Evolutionary conservation across 2,113 vertebrate species (phyloP), one percentile per base, ranked within the genome.

Genomic region (Carettochelys insculpta): DNA sequence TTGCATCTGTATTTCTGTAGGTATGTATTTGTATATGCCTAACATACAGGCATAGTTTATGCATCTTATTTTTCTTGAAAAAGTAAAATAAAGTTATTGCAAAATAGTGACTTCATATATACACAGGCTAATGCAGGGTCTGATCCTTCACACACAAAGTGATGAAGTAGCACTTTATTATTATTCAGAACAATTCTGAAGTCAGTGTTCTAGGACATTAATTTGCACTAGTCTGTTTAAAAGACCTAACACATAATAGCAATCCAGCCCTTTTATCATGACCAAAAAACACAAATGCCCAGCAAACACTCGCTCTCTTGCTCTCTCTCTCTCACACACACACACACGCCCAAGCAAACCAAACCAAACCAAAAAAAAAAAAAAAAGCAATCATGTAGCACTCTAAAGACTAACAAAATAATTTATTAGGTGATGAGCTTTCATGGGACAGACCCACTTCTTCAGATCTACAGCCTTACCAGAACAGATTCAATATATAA

Each of bases 1-100:
- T 88, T 85, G 47, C 82, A 90, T 34, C 38, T 73, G 73, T 51
- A 88, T 93, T 96, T 93, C 77, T 92, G 89, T 92, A 51, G 71
- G 58, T 50, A 78, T 88, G n/a, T 41, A 73, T 85, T 80, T 82
- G 16, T 71, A 31, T 56, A 34, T 75, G 80, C 78, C 85, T 8
- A 53, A 80, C 43, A 77, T 34, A 94, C 45, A 71, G 31, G 85
- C 50, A 71, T 53, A 75, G 73, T 83, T 95, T 77, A 75, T 43
- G 87, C 25, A 61, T 80, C 6, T 50, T 80, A 81, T 90, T 90
- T 81, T 34, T 51, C 34, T 83, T 68, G 43, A n/a, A n/a, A n/a
- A 82, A 13, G 2, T n/a, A 68, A 65, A 85, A 68, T 65, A 12
- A 80, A 78, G 80, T 71, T 77, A 73, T n/a, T 82, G 53, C 68